Base-by-base conservation (phyloP, 2,888 invertebrate genomes). In the Timema cristinae region DNA sequence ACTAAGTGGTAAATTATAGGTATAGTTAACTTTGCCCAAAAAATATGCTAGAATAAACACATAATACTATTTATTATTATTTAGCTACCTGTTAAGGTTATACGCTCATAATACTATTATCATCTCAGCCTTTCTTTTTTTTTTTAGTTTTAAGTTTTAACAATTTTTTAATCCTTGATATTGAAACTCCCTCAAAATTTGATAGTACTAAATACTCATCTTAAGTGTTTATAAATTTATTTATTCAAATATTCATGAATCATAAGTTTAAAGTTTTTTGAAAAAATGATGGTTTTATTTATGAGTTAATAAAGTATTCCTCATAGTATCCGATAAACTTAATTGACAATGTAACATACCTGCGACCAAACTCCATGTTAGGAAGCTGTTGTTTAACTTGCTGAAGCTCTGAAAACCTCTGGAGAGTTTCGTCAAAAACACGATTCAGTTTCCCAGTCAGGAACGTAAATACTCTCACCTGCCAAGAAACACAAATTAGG, bases 361-460 rank as follows among this genome's bases (percentile, higher is more conserved):
- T 86, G 78, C 98, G 85, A 0, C 97, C 97, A 83, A 98, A 99
- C 85, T 99, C 99, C 97, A 99, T 98, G 80, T 96, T 97, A 10
- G 98, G 96, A 72, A 99, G 82, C 77, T 96, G 93, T 80, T 95
- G 94, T 16, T 93, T 90, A 77, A 89, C 91, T 81, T 97, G 95
- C 82, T 98, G 98, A 78, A 95, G 82, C 82, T 97, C 94, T 71
- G 92, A 90, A 82, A 95, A 96, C 66, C 93, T 90, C 77, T 92
- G 89, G 32, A 99, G 84, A 32, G 93, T 91, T 85, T 99, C 99
- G 82, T 99, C 98, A 77, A 96, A 88, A 16, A 97, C 91, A 75
- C 91, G 86, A 74, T 90, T 87, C 78, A 90, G 77, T 81, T 92
- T 93, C 11, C 94, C 95, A 5, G 90, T 89, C 75, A 87, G 81